Evolutionary conservation across 2,888 invertebrate species (phyloP).

Genomic region (Lysandra bellargus): DNA sequence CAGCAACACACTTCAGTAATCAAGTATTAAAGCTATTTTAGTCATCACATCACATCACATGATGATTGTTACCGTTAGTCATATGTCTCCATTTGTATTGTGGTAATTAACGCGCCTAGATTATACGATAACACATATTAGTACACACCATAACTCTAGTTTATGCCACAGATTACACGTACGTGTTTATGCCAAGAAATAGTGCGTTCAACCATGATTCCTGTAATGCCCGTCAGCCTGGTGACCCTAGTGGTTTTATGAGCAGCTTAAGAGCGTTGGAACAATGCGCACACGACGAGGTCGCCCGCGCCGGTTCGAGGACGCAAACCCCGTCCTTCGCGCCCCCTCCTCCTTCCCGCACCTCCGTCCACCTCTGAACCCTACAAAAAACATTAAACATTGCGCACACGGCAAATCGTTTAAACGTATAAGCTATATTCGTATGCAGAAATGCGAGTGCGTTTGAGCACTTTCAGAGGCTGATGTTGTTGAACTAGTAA

Average conservation of each 20-base stretch:
- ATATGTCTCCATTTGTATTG: not conserved
- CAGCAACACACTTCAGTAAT: not conserved
- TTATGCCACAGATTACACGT: not conserved
- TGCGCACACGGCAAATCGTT: slow-evolving; percentile 23
- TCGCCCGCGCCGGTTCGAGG: slow-evolving; percentile 67
- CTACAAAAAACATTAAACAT: slow-evolving; percentile 34
- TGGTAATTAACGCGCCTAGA: slow-evolving; percentile 17
- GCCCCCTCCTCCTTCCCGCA: slow-evolving; percentile 37
- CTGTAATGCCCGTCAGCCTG: slow-evolving; percentile 30
- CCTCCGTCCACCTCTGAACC: slow-evolving; percentile 30
- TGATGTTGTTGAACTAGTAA: slow-evolving; percentile 3
- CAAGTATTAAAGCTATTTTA: not conserved
- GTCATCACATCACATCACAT: slow-evolving; percentile 14
- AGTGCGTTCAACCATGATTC: not conserved
- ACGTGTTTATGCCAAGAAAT: not conserved
- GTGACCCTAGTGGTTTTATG: slow-evolving; percentile 41
- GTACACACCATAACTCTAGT: not conserved
- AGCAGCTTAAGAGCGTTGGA: slow-evolving; percentile 45
- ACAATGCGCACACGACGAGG: slow-evolving; percentile 72
- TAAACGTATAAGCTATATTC: not conserved
- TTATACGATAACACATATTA: slow-evolving; percentile 12
- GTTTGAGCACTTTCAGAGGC: not conserved
- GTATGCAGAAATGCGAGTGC: slow-evolving; percentile 1
- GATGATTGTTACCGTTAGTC: slow-evolving; percentile 6
- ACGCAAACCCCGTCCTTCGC: slow-evolving; percentile 65